A percentile compares a stretch with the other conserved stretches of the same genome.
These are phyloP conservation scores for Spialia ferax DNA, from an alignment of 2,888 invertebrate genomes.

Conservation along the genomic window DNA sequence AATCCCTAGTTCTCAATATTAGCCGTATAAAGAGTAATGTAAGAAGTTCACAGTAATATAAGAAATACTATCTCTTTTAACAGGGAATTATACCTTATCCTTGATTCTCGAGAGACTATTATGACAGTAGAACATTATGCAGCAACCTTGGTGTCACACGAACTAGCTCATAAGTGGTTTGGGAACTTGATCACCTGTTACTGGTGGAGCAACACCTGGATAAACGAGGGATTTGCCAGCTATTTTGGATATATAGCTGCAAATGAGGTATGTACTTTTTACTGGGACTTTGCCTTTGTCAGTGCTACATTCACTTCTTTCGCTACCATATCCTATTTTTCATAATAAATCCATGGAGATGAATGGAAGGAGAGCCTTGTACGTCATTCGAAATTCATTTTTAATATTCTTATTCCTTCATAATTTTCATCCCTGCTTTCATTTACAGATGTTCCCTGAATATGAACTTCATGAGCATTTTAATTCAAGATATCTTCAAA, in stretches of 20 bases:
- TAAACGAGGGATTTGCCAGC: conserved; percentile 91
- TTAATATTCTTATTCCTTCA: too few relatives aligned
- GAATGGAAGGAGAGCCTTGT: too few relatives aligned
- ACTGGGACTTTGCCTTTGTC: too few relatives aligned
- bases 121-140: conserved; percentile 79
- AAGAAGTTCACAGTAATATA: too few relatives aligned
- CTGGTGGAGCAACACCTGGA: conserved; percentile 92
- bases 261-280: conserved; percentile 67
- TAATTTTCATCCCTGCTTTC: too few relatives aligned
- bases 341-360: too few relatives aligned
- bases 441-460: conserved; percentile 83
- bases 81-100: conserved; percentile 74
- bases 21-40: too few relatives aligned
- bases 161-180: conserved; percentile 93
- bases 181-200: conserved; percentile 90
- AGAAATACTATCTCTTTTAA: not conserved
- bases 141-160: conserved; percentile 84
- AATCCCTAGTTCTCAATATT: too few relatives aligned
- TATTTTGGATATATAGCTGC: conserved; percentile 89
- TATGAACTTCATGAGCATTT: conserved; percentile 91
- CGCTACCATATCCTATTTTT: too few relatives aligned
- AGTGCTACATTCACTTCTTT: too few relatives aligned
- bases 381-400: too few relatives aligned
- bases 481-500: conserved; percentile 89
- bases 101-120: conserved; percentile 68